Percentiles rank a stretch among this genome's conserved stretches.
Conservation (phyloP, 2,888 invertebrate genomes). For the Tryphoninae sp. region DNA sequence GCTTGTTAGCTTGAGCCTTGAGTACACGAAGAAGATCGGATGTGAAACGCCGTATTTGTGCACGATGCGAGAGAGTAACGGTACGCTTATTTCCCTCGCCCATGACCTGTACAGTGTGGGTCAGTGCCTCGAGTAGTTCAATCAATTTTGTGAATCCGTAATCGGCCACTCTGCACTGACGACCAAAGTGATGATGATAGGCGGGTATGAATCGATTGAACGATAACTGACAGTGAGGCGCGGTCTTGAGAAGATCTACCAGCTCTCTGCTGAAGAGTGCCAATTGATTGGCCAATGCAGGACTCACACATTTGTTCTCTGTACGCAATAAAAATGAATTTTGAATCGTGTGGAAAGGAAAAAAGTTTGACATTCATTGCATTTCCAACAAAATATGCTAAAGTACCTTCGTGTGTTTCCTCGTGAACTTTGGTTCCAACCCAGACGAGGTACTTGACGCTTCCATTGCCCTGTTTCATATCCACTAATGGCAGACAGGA, state of each 20-base stretch:
- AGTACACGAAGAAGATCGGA: constrained; percentile 93
- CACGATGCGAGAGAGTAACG: constrained; percentile 93
- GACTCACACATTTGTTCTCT: constrained; percentile 84
- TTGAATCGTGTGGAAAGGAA: background rate
- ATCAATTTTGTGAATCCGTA: constrained; percentile 97
- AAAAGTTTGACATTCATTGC: background rate
- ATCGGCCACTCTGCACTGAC: constrained; percentile 97
- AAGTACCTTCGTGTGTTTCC: constrained; percentile 76
- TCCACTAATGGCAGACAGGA: constrained; percentile 91
- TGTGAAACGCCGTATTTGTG: constrained; percentile 95
- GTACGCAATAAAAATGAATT: constrained; percentile 19
- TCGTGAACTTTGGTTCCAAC: constrained; percentile 75
- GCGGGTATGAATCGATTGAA: constrained; percentile 95
- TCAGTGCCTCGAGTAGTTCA: constrained; percentile 94
- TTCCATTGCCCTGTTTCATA: constrained; percentile 82
- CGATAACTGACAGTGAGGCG: constrained; percentile 91
- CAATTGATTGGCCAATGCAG: constrained; percentile 87
- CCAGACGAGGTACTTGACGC: constrained; percentile 84
- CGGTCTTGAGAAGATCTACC: constrained; percentile 91
- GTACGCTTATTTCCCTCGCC: constrained; percentile 94
- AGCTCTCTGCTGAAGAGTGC: constrained; percentile 93
- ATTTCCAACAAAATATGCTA: background rate
- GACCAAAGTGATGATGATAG: constrained; percentile 97
- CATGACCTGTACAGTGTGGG: constrained; percentile 93
- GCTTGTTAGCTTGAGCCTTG: constrained; percentile 91